Evolutionary conservation across 2,113 vertebrate species (phyloP).

Genomic region (Morone saxatilis): DNA sequence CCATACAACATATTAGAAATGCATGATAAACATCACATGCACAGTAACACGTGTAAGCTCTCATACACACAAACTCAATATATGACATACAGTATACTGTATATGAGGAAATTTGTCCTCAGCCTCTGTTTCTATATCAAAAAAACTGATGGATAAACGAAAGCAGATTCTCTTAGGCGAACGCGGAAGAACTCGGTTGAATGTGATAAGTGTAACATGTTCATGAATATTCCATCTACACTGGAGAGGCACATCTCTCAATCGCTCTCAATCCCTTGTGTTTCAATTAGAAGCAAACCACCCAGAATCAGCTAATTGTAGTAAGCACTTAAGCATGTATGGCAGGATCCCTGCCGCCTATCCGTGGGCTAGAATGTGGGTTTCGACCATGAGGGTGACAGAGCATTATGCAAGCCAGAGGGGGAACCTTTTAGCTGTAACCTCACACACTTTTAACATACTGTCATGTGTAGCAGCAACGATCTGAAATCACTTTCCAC

Average conservation of each 20-base stretch:
- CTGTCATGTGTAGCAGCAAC: conserved; percentile 40
- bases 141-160: conserved; percentile 7
- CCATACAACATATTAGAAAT: not conserved
- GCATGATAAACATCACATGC: not conserved
- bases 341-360: conserved; percentile 50
- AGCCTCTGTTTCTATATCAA: conserved; percentile 17
- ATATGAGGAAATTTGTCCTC: conserved; percentile 2
- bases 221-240: conserved; percentile 71
- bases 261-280: conserved; percentile 63
- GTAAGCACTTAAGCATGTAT: conserved; percentile 65
- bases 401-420: conserved; percentile 68
- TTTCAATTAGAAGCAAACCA: conserved; percentile 75
- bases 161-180: conserved; percentile 38
- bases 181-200: conserved; percentile 48
- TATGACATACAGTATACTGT: not conserved
- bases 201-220: conserved; percentile 47
- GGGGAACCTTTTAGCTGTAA: conserved; percentile 60
- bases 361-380: conserved; percentile 45
- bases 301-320: conserved; percentile 71
- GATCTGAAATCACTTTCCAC: conserved; percentile 42
- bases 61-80: not conserved
- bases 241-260: conserved; percentile 57
- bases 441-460: conserved; percentile 56
- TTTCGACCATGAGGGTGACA: conserved; percentile 48
- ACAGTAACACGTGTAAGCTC: not conserved